Conservation (phyloP, 64 coral and sea anemone genomes). For the Dendrophyllia cribrosa region DNA sequence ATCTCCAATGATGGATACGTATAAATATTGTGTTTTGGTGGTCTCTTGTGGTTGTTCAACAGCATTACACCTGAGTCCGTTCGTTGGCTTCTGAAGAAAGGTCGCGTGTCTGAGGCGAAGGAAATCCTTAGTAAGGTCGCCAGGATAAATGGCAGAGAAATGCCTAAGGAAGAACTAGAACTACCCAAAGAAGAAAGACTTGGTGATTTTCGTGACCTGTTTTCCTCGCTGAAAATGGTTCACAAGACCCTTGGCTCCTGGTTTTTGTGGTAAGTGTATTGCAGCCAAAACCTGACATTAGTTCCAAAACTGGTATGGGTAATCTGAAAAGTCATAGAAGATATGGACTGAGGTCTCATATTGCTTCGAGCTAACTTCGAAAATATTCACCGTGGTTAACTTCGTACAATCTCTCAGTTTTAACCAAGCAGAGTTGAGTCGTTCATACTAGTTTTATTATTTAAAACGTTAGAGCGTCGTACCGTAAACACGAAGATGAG, state of each 20-base stretch:
- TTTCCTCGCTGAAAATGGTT: conserved; percentile 19
- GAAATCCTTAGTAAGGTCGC: conserved; percentile 34
- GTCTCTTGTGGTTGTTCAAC: not conserved
- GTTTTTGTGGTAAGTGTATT: conserved; percentile 46
- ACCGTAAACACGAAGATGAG: too few species aligned
- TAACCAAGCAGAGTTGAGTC: too few species aligned
- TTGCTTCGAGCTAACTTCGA: too few species aligned
- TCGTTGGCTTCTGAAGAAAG: conserved; percentile 60
- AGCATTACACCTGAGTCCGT: conserved; percentile 68
- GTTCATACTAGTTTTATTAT: too few species aligned
- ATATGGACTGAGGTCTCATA: too few species aligned
- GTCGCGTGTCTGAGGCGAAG: conserved; percentile 33
- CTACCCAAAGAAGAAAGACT: conserved; percentile 12
- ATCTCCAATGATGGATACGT: too few species aligned
- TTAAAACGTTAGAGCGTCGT: too few species aligned
- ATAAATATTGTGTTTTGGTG: not conserved
- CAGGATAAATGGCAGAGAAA: conserved; percentile 23
- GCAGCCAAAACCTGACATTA: too few species aligned
- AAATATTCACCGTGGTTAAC: too few species aligned
- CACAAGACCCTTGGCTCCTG: conserved; percentile 52
- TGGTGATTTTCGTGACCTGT: conserved; percentile 49
- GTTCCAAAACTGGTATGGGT: too few species aligned
- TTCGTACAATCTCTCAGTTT: too few species aligned
- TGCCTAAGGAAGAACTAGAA: conserved; percentile 18
- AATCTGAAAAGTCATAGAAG: too few species aligned